These are phyloP conservation scores for Epinephelus malabaricus DNA, from an alignment of 2,797 vertebrate species.

Conservation along the genomic window DNA sequence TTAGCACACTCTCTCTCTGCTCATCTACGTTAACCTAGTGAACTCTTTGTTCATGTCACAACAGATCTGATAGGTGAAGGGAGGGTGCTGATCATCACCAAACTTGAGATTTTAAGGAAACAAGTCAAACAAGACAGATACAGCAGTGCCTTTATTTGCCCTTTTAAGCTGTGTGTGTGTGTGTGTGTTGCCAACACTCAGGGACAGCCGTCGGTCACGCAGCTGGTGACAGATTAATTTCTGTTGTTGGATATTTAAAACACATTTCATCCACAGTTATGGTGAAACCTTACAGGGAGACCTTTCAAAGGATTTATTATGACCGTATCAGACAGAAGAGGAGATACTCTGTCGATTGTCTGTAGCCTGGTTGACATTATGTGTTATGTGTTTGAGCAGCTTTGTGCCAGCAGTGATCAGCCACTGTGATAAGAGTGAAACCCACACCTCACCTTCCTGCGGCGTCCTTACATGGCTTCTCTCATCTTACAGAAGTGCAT, in stretches of 20 bases:
- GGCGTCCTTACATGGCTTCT: constrained; percentile 12
- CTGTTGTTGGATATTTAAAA: constrained; percentile 50
- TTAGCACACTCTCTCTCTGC: background rate
- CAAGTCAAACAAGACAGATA: background rate
- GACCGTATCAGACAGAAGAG: constrained; percentile 2
- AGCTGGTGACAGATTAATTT: constrained; percentile 64
- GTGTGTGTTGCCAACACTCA: constrained; percentile 14
- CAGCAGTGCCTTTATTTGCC: constrained; percentile 10
- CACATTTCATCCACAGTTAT: constrained; percentile 32
- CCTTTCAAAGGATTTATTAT: constrained; percentile 17
- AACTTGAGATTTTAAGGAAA: constrained; percentile 2
- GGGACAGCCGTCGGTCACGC: constrained; percentile 37
- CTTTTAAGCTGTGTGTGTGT: constrained; percentile 17
- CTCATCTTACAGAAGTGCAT: background rate
- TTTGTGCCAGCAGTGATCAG: constrained; percentile 26
- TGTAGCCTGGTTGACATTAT: background rate
- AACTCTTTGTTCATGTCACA: constrained; percentile 15
- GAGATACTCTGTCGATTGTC: background rate
- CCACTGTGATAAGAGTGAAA: constrained; percentile 31
- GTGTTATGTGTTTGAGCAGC: constrained; percentile 9
- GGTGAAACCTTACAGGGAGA: constrained; percentile 15
- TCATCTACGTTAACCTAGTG: background rate
- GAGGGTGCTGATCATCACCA: background rate
- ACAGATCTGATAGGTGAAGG: background rate
- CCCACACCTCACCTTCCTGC: constrained; percentile 5